Percentiles rank a stretch among this genome's conserved stretches.
These are phyloP conservation scores for Littorina saxatilis DNA, from an alignment of 1,140 invertebrate genomes.

Conservation along the genomic window DNA sequence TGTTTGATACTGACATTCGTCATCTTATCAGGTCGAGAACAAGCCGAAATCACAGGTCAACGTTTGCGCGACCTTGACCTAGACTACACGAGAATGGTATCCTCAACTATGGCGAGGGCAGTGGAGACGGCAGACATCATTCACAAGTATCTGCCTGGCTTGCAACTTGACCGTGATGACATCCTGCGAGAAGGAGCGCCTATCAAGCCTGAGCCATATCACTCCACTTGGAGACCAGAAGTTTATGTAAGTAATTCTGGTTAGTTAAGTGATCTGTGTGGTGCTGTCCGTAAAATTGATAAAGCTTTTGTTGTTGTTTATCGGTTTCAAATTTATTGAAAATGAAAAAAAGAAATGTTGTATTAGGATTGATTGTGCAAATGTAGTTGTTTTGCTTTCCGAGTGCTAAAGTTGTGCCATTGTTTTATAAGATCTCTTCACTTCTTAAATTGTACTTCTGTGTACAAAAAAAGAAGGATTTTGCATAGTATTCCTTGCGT, in stretches of 20 bases:
- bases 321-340: too few species aligned
- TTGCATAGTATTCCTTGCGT: too few species aligned
- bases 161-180: conserved; percentile 80
- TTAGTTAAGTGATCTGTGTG: background rate
- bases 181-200: conserved; percentile 96
- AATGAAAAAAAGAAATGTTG: background rate
- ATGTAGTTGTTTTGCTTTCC: too few species aligned
- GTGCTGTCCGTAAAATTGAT: background rate
- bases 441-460: too few species aligned
- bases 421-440: too few species aligned
- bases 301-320: too few species aligned
- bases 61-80: conserved; percentile 82
- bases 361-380: background rate
- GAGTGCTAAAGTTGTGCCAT: too few species aligned
- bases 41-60: conserved; percentile 88
- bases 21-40: conserved; percentile 82
- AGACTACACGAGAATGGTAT: conserved; percentile 86
- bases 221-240: conserved; percentile 90
- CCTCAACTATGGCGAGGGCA: conserved; percentile 95
- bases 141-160: conserved; percentile 78
- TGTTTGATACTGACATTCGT: conserved; percentile 12
- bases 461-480: too few species aligned
- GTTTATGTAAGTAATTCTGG: conserved; percentile 80
- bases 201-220: conserved; percentile 90
- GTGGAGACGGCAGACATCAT: conserved; percentile 93